Base-by-base conservation (phyloP, 2,888 invertebrate species). In the Chymomyza caudatula region DNA sequence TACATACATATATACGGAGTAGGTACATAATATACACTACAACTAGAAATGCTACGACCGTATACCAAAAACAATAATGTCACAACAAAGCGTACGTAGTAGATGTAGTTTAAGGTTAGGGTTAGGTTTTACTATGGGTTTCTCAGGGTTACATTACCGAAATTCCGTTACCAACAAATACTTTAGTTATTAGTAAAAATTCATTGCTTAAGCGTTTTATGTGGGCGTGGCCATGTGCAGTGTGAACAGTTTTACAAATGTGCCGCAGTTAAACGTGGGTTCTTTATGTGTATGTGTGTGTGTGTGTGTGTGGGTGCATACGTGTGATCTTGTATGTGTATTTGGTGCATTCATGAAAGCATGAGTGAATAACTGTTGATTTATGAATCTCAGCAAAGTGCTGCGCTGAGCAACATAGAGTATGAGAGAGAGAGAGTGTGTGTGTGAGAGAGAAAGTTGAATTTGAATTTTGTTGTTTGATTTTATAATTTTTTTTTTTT, bases 171-270 rank as follows among this genome's bases (percentile, higher is more conserved):
- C 47, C 47, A 47, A 47, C 47, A 47, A 47, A 47, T 47, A 47
- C 4, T 47, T 17, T 17, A 25, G 13, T 52, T 42, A 57, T 77
- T 73, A 77, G 67, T 74, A 57, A 37, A 11, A 37, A 25, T 25
- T 51, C 20, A 54, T 83, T 85, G 82, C 82, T 70, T 43, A 83
- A 85, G 82, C 82, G 51, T 61, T 69, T 69, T 25, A 52, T 67
- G 63, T 67, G 66, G 66, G 58, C 55, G 77, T 78, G 77, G 63
- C 65, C 29, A 63, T 72, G 85, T 73, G 81, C 71, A 49, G 78
- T 72, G 71, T 73, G 55, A 62, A 65, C 71, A 67, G 29, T 73
- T 69, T 17, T 66, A 85, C 69, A 78, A 67, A 62, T 79, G 66
- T 52, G 67, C 60, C 63, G 54, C 71, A 66, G 54, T 55, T 44